Percentiles rank a stretch among this genome's conserved stretches.
Conservation (phyloP, 2,113 vertebrate species). For the Stigmatopora nigra region DNA sequence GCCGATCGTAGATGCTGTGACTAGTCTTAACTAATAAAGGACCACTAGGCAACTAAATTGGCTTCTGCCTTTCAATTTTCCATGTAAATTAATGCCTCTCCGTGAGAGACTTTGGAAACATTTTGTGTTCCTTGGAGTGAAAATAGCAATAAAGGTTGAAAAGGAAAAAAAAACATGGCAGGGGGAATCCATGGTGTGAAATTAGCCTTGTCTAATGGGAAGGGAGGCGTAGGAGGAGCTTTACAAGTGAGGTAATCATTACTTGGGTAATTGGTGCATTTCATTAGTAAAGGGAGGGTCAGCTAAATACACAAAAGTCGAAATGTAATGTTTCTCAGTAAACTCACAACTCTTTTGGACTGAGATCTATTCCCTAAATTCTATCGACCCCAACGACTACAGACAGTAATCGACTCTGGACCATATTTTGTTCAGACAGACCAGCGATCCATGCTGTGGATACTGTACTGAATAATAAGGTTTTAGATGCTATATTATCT, state of each 20-base stretch:
- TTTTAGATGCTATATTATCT: too few relatives aligned
- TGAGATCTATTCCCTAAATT: not conserved
- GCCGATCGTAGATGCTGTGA: not conserved
- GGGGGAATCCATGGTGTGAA: slow-evolving; percentile 53
- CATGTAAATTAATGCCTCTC: slow-evolving; percentile 47
- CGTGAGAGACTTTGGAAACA: slow-evolving; percentile 19
- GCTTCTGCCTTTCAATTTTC: slow-evolving; percentile 34
- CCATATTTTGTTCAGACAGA: too few relatives aligned
- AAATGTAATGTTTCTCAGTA: slow-evolving; percentile 6
- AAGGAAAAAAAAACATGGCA: slow-evolving; percentile 50
- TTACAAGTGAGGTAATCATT: slow-evolving; percentile 50
- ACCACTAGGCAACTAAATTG: slow-evolving; percentile 10
- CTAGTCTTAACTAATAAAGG: not conserved
- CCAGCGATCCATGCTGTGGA: too few relatives aligned
- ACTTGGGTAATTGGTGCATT: slow-evolving; percentile 55
- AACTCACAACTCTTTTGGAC: not conserved
- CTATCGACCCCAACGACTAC: not conserved
- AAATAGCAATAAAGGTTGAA: slow-evolving; percentile 48
- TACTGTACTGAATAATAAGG: too few relatives aligned
- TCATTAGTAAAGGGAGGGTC: slow-evolving; percentile 45
- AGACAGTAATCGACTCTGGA: too few relatives aligned
- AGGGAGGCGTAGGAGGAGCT: slow-evolving; percentile 34
- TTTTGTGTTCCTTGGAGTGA: slow-evolving; percentile 37
- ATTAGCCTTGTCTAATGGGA: slow-evolving; percentile 62
- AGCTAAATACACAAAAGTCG: slow-evolving; percentile 24